Conservation (phyloP, 2,888 invertebrate species). For the Dichetophora obliterata region DNA sequence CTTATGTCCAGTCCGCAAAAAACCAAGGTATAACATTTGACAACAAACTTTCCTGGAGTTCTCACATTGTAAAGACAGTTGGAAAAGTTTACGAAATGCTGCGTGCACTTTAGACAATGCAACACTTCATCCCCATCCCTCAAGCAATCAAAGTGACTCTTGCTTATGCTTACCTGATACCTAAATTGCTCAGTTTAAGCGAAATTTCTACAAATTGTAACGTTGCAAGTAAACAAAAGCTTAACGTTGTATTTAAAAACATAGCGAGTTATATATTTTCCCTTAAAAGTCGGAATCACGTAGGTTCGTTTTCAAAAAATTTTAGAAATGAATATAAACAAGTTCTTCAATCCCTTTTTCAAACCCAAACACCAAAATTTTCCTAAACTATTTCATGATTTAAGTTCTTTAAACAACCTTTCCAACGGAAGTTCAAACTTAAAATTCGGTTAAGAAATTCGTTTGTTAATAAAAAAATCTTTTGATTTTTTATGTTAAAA, state of each 20-base stretch:
- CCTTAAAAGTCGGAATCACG: background rate
- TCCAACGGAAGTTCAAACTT: too few relatives aligned
- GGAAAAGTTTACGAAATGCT: conserved; percentile 19
- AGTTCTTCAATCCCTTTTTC: too few relatives aligned
- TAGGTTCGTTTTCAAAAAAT: background rate
- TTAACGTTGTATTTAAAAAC: conserved; percentile 9
- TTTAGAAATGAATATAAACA: too few relatives aligned
- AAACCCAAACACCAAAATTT: too few relatives aligned
- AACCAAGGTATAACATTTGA: conserved; percentile 21
- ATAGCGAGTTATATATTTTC: background rate
- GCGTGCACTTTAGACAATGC: background rate
- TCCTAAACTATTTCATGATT: too few relatives aligned
- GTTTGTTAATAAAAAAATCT: too few relatives aligned
- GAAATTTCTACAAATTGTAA: background rate
- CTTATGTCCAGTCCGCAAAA: background rate
- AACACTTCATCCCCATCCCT: conserved; percentile 20
- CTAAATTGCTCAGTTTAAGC: background rate
- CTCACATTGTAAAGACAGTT: background rate
- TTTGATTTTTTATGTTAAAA: too few relatives aligned
- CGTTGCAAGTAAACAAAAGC: background rate
- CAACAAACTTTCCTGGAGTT: conserved; percentile 1
- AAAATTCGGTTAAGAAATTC: too few relatives aligned
- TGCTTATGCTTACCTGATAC: conserved; percentile 7
- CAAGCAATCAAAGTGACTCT: conserved; percentile 2
- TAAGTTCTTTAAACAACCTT: too few relatives aligned